Evolutionary conservation across 2,113 vertebrate genomes (phyloP), one percentile per base, ranked within the genome.

Genomic region (Neolamprologus toae): DNA sequence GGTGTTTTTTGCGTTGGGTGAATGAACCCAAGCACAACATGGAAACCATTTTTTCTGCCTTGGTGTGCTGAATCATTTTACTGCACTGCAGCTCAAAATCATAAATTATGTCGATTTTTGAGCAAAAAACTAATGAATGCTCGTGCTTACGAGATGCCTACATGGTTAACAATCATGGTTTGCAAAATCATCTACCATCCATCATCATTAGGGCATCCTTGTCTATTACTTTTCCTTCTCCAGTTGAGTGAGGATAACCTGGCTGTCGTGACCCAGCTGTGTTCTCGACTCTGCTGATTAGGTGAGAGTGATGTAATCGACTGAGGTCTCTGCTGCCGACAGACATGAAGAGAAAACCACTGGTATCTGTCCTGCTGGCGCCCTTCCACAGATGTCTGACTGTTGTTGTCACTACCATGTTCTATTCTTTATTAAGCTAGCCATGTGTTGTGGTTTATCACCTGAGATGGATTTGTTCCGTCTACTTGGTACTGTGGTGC

Each of bases 281-380:
- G 76, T 66, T 80, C 81, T 80, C 59, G 19, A 88, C 76, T 76
- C 73, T 14, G 16, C 45, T 90, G 90, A 89, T 90, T 57, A 89
- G 45, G 68, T 85, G 88, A 86, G 5, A 78, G 83, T 87, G 86
- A 93, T 17, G 86, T 85, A 80, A 92, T 51, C 21, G 23, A 35
- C 14, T 81, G 53, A 12, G 68, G 47, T 86, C 53, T 49, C 55
- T 42, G 79, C 54, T 76, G 92, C 79, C 59, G 90, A 92, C 87
- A 91, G 91, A 85, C 79, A 23, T 61, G 35, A 87, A 54, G 84
- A 66, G 79, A 78, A 78, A 78, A 78, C 45, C 71, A 49, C 45
- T 17, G 42, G 45, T 49, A 85, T 88, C 40, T 86, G 57, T 57
- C 16, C 81, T 19, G 80, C 87, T 86, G 88, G 84, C 55, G 23